Evolutionary conservation across 2,797 vertebrate species (phyloP), one percentile per base, ranked within the genome.

Genomic region (Takifugu ocellatus): DNA sequence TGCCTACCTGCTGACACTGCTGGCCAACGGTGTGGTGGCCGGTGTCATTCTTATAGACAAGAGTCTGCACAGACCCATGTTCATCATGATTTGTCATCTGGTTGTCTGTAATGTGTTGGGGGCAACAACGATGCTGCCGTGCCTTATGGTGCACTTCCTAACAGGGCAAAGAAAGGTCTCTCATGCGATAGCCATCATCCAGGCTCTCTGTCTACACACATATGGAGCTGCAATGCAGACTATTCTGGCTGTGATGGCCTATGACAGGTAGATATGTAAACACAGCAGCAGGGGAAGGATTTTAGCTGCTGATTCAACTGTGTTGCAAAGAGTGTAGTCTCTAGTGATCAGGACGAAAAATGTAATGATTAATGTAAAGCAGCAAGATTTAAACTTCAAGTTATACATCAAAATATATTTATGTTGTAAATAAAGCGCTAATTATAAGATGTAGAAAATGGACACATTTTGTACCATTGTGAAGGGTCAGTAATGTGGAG

Each of bases 51-150:
- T 66, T 5, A 33, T 51, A 0, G 74, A 86, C 44, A 77, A 59
- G 55, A 70, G 15, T 25, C 77, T 87, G 47, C 81, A 82, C 78
- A 74, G 76, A 46, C 85, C 87, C 63, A 88, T 88, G 85, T 85
- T 79, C 9, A 17, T 84, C 1, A 64, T 87, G 70, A 25, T 87
- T 0, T 74, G 77, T 33, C 68, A 87, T 63, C 70, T 87, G 58
- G 56, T 69, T 0, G 68, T 70, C 5, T 83, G 78, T 16, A 81
- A 88, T 27, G 47, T 88, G 52, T n/a, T 88, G 42, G 84, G 83
- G 26, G 68, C 66, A 51, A 74, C 76, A 0, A 67, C 75, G 0
- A 70, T 87, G 31, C 42, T 84, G 56, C 70, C 74, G 33, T 49
- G 59, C 27, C 59, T 88, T 57, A 82, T 84, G 73, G 10, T 76